Percentiles rank a stretch among this genome's conserved stretches.
These are phyloP conservation scores for Nomada fabriciana DNA, from an alignment of 2,888 invertebrate genomes.

Conservation along the genomic window DNA sequence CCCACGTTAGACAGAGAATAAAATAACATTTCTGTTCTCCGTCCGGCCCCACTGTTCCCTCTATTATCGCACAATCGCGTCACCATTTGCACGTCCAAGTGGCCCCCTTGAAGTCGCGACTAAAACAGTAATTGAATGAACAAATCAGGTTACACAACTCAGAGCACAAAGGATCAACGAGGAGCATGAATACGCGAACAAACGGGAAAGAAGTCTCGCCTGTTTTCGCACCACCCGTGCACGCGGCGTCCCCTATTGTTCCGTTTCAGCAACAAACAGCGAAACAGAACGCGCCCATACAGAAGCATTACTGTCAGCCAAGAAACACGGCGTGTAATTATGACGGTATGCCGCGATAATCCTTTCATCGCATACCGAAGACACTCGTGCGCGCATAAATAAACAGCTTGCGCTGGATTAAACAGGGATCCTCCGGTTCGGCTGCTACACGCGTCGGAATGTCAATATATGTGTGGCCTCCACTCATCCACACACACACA, in stretches of 20 bases:
- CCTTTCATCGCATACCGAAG: conserved; percentile 51
- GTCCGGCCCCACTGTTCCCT: no score
- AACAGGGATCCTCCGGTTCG: conserved; percentile 46
- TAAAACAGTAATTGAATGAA: no score
- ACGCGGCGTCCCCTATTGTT: neutral
- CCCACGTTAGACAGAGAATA: no score
- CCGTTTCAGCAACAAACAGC: conserved; percentile 13
- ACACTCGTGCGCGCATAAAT: conserved; percentile 55
- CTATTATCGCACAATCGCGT: no score
- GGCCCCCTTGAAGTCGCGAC: no score
- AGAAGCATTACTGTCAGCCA: neutral
- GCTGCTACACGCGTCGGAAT: conserved; percentile 46
- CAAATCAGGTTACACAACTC: no score
- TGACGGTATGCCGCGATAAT: conserved; percentile 51
- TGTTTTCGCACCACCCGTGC: no score
- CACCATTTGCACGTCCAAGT: no score
- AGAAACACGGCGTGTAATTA: conserved; percentile 40
- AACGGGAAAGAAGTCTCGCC: neutral
- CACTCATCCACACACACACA: conserved; percentile 24
- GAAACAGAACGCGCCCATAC: neutral
- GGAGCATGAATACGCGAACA: no score
- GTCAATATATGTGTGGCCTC: conserved; percentile 56
- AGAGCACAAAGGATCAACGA: no score
- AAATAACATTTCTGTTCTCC: no score
- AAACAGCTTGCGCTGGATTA: conserved; percentile 53